phyloP scores from a whole-genome alignment of 2,888 invertebrate species.

The Phyto melanocephala region DNA sequence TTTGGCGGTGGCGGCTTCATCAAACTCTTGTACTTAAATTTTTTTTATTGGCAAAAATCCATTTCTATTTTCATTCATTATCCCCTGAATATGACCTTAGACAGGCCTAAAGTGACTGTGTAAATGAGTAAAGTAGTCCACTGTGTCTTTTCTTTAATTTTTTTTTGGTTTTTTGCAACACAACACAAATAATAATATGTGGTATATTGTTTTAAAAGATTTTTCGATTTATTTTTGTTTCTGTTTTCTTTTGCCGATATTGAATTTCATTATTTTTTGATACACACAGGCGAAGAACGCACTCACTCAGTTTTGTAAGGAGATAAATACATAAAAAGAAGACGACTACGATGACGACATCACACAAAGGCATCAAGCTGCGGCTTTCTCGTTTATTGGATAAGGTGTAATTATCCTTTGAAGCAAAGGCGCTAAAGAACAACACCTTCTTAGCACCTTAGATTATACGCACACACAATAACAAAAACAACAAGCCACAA shows the following conservation, averaged over 20 bases:
- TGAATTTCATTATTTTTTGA: slow-evolving; percentile 35
- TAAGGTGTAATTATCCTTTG: slow-evolving; percentile 74
- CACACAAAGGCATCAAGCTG: slow-evolving; percentile 63
- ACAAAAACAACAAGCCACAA: slow-evolving; percentile 11
- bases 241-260: slow-evolving; percentile 3
- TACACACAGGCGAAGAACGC: not conserved
- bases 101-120: slow-evolving; percentile 15
- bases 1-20: slow-evolving; percentile 70
- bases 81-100: slow-evolving; percentile 57
- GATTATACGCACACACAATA: slow-evolving; percentile 27
- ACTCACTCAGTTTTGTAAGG: not conserved
- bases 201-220: slow-evolving; percentile 60
- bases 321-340: slow-evolving; percentile 27
- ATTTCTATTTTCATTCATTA: slow-evolving; percentile 63
- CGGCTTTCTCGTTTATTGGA: slow-evolving; percentile 68
- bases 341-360: slow-evolving; percentile 28
- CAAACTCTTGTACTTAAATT: slow-evolving; percentile 74
- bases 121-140: slow-evolving; percentile 16
- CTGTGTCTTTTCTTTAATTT: slow-evolving; percentile 5
- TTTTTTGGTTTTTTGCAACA: not conserved
- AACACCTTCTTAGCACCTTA: slow-evolving; percentile 76
- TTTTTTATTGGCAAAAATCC: slow-evolving; percentile 69
- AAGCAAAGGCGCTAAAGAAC: slow-evolving; percentile 75
- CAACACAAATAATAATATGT: slow-evolving; percentile 28
- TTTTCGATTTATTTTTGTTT: slow-evolving; percentile 15